phyloP scores from a whole-genome alignment of 2,797 vertebrate species.

The Falco concolor region DNA sequence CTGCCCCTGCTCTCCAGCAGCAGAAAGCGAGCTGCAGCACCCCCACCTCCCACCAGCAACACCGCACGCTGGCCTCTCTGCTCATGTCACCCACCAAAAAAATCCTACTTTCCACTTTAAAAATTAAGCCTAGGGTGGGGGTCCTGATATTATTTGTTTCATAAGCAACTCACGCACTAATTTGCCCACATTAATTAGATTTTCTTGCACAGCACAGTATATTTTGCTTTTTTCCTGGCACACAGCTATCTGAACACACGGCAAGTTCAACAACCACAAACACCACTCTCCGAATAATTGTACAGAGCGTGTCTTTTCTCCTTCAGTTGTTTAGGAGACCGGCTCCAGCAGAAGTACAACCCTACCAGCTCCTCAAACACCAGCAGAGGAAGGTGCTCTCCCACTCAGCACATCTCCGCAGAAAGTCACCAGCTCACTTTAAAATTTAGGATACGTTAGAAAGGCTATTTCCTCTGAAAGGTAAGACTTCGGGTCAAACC shows the following conservation, averaged over 20 bases:
- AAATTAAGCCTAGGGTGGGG: neutral
- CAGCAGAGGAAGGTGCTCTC: neutral
- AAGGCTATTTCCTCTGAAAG: neutral
- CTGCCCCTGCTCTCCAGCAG: neutral
- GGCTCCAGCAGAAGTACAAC: neutral
- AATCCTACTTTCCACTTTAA: neutral
- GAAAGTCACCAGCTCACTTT: neutral
- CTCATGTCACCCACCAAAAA: neutral
- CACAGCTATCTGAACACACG: neutral
- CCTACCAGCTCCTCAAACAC: neutral
- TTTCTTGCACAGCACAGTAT: neutral
- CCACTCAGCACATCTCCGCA: neutral
- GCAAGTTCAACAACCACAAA: neutral
- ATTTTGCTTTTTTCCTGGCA: neutral
- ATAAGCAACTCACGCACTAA: neutral
- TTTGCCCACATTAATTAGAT: neutral
- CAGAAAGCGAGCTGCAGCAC: neutral
- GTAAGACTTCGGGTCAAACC: neutral
- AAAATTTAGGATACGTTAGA: neutral
- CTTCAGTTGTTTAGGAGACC: neutral
- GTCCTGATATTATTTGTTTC: neutral
- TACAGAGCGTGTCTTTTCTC: neutral
- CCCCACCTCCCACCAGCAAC: neutral
- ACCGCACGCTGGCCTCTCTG: neutral
- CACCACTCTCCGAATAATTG: neutral